Percentiles rank a stretch among this genome's conserved stretches.
phyloP scores from a whole-genome alignment of 2,888 invertebrate species.

The Apocheima hispidaria region DNA sequence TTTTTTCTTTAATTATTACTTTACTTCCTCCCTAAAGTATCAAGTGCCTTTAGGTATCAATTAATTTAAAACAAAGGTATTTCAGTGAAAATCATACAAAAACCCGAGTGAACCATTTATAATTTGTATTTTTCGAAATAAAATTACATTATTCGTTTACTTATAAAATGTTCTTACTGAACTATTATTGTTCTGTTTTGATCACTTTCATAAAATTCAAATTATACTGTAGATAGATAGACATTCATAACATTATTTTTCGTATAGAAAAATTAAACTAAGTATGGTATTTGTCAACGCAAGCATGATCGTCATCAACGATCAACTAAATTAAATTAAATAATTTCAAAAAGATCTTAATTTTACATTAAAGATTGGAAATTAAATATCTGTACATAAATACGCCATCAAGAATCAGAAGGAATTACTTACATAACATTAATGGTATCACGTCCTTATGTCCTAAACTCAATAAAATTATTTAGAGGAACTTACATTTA shows the following conservation, averaged over 20 bases:
- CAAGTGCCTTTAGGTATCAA: too few species aligned
- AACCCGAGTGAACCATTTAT: slow-evolving; percentile 75
- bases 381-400: slow-evolving; percentile 67
- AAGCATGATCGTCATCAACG: slow-evolving; percentile 56
- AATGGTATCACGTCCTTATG: slow-evolving; percentile 84
- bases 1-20: too few species aligned
- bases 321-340: slow-evolving; percentile 61
- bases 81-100: slow-evolving; percentile 25
- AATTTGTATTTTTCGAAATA: slow-evolving; percentile 66
- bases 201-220: slow-evolving; percentile 57
- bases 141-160: slow-evolving; percentile 69
- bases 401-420: slow-evolving; percentile 61
- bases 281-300: slow-evolving; percentile 37
- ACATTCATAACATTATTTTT: slow-evolving; percentile 23
- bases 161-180: slow-evolving; percentile 71
- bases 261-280: slow-evolving; percentile 37
- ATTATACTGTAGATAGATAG: slow-evolving; percentile 21
- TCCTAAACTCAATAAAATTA: slow-evolving; percentile 75
- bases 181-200: slow-evolving; percentile 76
- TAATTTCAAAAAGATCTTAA: slow-evolving; percentile 69
- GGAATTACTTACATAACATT: slow-evolving; percentile 74
- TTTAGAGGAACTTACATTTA: slow-evolving; percentile 82
- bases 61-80: background rate
- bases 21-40: too few species aligned
- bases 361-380: slow-evolving; percentile 68